Evolutionary conservation across 92 coral and sea anemone species (phyloP), one percentile per base, ranked within the genome.

Genomic region (Porites cylindrica): DNA sequence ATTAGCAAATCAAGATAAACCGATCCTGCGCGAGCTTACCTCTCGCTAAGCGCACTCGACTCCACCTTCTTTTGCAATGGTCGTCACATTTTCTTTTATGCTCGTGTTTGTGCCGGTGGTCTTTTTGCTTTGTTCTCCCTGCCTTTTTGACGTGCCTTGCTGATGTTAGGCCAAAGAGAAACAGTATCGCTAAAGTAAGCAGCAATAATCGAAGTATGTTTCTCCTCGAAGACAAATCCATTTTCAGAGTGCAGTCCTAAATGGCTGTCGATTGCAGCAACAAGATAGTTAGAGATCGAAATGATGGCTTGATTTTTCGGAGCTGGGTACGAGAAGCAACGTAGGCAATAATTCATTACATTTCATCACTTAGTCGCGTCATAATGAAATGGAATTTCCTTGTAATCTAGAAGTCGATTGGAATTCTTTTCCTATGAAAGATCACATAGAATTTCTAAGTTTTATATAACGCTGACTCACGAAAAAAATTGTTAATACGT

Each of bases 341-440:
- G 47, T 38, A 38, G 47, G 47, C 3, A 38, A 38, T 38, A 38
- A 38, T 14, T 21, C 16, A 8, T 9, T 20, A 16, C 76, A 69
- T 81, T 69, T 70, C 77, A 29, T 70, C 77, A 66, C 50, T 24
- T 69, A 10, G 29, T 21, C 20, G 32, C 85, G 85, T 81, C 85
- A 81, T 53, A 81, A 21, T 51, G 53, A 71, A 29, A 69, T 16
- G 12, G 77, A 69, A 56, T 56, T 72, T 54, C 85, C 67, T 72
- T 67, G 32, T 16, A 6, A 13, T 70, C 13, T 24, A 53, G 64
- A 75, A 75, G 4, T 24, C 17, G 59, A 50, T 50, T 21, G 23
- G 23, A 21, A 80, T 53, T 47, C 83, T 38, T 66, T 12, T 64
- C 17, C 77, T 20, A 4, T 38, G 47, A 38, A 38, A 60, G 66